Conservation (phyloP, 2,888 invertebrate genomes). For the Leptopilina drosophilae region DNA sequence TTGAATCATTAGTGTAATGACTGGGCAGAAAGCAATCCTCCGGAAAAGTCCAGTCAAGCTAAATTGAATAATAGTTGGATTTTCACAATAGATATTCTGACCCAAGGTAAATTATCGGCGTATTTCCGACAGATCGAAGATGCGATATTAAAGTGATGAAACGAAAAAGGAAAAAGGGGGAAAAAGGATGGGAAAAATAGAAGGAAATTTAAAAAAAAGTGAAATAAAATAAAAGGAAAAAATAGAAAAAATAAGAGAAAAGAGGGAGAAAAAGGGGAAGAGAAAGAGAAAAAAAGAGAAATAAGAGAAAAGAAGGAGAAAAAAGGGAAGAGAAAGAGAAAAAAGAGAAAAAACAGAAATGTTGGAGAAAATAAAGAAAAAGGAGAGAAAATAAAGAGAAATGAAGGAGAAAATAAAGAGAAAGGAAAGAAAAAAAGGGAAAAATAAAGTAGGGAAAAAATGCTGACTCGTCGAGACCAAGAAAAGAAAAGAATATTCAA, state of each 20-base stretch:
- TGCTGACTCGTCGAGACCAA: conserved; percentile 33
- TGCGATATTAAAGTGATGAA: background rate
- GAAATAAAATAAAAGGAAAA: background rate
- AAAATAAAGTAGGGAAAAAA: background rate
- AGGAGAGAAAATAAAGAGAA: background rate
- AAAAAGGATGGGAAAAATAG: background rate
- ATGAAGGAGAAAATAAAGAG: too few species aligned
- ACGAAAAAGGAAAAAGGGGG: background rate
- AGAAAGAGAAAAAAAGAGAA: background rate
- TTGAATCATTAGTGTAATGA: conserved; percentile 6
- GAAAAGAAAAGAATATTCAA: conserved; percentile 51
- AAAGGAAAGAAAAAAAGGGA: background rate
- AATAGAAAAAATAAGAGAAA: too few species aligned
- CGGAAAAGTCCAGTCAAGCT: conserved; percentile 14
- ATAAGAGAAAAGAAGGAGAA: background rate
- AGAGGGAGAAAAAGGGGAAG: too few species aligned
- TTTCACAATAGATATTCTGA: background rate
- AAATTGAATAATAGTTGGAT: conserved; percentile 23
- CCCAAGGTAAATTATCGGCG: background rate
- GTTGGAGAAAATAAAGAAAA: background rate
- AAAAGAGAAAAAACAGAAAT: background rate
- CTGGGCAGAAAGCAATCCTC: background rate
- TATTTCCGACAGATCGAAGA: background rate
- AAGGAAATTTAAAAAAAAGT: background rate
- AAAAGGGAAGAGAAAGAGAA: background rate